Base-by-base conservation (phyloP, 1,140 invertebrate genomes). In the Drosophila sp. region DNA sequence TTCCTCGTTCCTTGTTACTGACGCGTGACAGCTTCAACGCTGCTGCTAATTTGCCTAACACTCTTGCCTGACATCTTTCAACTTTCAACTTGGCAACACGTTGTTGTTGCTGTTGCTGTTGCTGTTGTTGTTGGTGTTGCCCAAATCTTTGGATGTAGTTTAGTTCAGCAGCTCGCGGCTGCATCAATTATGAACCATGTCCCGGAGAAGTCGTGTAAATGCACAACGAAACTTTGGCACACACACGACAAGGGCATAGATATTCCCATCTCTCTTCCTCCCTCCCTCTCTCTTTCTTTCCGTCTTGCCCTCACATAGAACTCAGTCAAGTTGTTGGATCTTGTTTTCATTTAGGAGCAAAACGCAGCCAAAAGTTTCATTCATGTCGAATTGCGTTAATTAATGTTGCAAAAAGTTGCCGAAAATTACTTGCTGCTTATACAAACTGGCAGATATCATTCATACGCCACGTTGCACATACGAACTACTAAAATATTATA, bases 41-140 rank as follows among this genome's bases (percentile, higher is more conserved):
- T 62, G 46, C 72, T 76, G 80, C 80, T 82, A 82, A 82, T 82
- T 82, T 83, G 76, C 27, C 80, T 63, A 82, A 82, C 80, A 82
- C 80, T 82, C 67, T 61, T 51, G 61, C 38, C 61, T 83, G 80
- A 82, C 80, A 76, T 82, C 65, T 76, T 61, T 48, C 76, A 82
- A 83, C 76, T 82, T 69, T 46, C n/a, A n/a, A n/a, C n/a, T n/a
- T 50, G 53, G 51, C 62, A 65, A 48, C 57, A 40, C 59, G 9
- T 38, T 38, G 36, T 13, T 13, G 36, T 38, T 38, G 61, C 13
- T 50, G 9, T 38, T 38, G 36, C 6, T 13, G 36, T 38, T 38
- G 61, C 13, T 50, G 58, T 29, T 21, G 9, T 38, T 38, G 36
- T 13, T 13, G 36, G n/a, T 38, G 62, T 50, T 51, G 67, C 38